Conservation (phyloP, 2,113 vertebrate species). For the Pelusios castaneus region DNA sequence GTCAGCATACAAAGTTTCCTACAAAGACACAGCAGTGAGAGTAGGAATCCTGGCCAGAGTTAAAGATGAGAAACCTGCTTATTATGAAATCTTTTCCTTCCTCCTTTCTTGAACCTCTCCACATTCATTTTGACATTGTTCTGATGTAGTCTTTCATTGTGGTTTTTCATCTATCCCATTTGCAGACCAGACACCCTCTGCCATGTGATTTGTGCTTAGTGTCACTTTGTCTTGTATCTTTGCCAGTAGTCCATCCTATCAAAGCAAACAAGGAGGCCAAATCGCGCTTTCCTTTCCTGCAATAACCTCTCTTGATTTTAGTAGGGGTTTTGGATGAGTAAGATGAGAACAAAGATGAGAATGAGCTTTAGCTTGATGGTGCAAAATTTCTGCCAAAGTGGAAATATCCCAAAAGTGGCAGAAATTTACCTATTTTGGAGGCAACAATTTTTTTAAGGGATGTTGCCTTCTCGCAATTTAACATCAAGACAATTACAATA, state of each 20-base stretch:
- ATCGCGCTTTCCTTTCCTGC: background rate
- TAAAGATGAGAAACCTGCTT: conserved; percentile 19
- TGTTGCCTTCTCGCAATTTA: background rate
- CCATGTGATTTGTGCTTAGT: background rate
- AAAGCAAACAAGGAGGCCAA: background rate
- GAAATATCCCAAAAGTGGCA: background rate
- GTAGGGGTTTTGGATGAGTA: background rate
- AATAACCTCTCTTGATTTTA: background rate
- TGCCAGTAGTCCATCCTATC: fast-evolving
- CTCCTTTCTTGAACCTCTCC: conserved; percentile 38
- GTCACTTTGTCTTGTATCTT: background rate
- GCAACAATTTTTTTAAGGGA: background rate
- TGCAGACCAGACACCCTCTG: background rate
- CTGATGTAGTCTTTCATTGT: background rate
- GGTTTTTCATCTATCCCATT: background rate
- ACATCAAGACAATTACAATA: background rate
- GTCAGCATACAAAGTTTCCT: background rate
- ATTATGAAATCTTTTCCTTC: conserved; percentile 44
- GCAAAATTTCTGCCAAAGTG: background rate
- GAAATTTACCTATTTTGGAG: background rate
- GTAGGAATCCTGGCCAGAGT: background rate
- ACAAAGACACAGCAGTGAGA: fast-evolving
- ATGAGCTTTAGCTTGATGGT: background rate
- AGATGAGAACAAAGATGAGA: conserved; percentile 6
- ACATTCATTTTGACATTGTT: background rate